These are phyloP conservation scores for Cataglyphis hispanica DNA, from an alignment of 1,140 invertebrate genomes.

Conservation along the genomic window DNA sequence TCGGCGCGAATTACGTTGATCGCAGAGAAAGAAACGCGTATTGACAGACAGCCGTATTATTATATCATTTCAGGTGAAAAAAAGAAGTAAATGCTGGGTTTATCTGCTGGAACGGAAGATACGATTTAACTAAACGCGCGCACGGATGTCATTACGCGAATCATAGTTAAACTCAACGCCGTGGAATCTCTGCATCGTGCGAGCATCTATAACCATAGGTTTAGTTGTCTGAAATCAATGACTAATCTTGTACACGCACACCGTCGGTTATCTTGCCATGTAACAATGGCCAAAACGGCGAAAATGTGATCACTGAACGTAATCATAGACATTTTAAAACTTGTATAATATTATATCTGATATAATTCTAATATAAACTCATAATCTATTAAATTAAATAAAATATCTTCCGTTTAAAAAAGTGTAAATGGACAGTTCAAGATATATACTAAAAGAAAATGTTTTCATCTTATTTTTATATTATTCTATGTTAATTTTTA, in stretches of 20 bases:
- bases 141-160: slow-evolving; percentile 68
- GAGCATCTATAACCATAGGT: slow-evolving; percentile 62
- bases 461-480: background rate
- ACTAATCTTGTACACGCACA: slow-evolving; percentile 52
- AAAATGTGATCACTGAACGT: slow-evolving; percentile 16
- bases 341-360: background rate
- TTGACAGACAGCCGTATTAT: slow-evolving; percentile 64
- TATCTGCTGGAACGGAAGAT: slow-evolving; percentile 66
- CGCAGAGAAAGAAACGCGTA: background rate
- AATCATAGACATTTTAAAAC: background rate
- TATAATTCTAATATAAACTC: background rate
- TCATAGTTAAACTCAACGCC: slow-evolving; percentile 57
- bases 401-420: too few species aligned
- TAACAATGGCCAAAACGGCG: slow-evolving; percentile 38
- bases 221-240: slow-evolving; percentile 56
- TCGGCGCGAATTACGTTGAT: slow-evolving; percentile 3
- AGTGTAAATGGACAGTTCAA: too few species aligned
- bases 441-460: background rate
- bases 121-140: slow-evolving; percentile 51
- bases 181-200: slow-evolving; percentile 59
- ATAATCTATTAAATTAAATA: too few species aligned
- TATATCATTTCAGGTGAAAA: slow-evolving; percentile 65
- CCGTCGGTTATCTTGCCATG: slow-evolving; percentile 25
- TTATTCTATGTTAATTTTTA: slow-evolving; percentile 41
- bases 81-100: slow-evolving; percentile 62